These are phyloP conservation scores for Enteromius treurensis DNA, from an alignment of 2,797 vertebrate species.

Conservation along the genomic window DNA sequence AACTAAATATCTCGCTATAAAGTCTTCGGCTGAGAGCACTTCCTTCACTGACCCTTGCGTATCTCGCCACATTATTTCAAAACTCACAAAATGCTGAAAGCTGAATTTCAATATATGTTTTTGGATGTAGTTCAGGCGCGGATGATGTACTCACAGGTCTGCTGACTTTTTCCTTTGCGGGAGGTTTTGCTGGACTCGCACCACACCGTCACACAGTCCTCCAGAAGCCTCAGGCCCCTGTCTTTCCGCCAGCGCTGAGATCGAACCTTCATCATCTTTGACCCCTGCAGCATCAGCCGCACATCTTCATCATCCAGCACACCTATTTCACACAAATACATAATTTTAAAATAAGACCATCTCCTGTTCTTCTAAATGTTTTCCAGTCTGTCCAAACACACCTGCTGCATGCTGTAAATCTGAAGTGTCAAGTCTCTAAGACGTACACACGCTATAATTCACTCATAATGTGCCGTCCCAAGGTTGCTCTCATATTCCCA, in stretches of 20 bases:
- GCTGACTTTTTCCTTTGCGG: conserved; percentile 76
- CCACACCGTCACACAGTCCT: conserved; percentile 90
- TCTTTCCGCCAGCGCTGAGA: conserved; percentile 83
- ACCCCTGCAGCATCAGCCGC: conserved; percentile 85
- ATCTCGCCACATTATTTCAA: background rate
- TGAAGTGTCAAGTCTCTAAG: conserved; percentile 14
- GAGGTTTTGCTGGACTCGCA: conserved; percentile 85
- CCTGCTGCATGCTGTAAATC: conserved; percentile 31
- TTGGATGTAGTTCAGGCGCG: background rate
- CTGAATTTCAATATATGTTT: background rate
- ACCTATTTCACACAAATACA: conserved; percentile 69
- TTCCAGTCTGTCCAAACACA: conserved; percentile 18
- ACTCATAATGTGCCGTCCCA: background rate
- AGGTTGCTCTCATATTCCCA: background rate
- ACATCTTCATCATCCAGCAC: conserved; percentile 89
- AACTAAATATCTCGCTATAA: background rate
- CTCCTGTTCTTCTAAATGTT: conserved; percentile 1
- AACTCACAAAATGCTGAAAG: background rate
- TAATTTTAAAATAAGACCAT: background rate
- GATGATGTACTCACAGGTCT: conserved; percentile 83
- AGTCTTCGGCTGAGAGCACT: background rate
- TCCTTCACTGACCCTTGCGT: background rate
- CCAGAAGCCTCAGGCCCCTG: conserved; percentile 85
- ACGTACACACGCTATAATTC: background rate
- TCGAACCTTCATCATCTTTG: conserved; percentile 87